Base-by-base conservation (phyloP, 2,888 invertebrate genomes). In the Drosophila lutescens region DNA sequence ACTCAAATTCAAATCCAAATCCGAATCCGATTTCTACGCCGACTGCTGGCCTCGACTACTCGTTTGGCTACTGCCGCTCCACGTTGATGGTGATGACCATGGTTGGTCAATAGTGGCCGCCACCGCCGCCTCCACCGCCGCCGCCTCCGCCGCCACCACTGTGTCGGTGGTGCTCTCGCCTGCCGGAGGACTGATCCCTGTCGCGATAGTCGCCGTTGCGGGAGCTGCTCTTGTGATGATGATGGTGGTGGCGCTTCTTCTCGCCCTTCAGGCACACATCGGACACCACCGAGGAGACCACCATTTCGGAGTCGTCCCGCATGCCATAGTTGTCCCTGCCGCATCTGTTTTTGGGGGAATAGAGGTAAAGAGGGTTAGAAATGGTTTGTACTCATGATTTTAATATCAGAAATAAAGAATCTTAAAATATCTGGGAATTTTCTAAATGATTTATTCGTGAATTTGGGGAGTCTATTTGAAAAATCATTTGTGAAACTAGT, bases 251-350 rank as follows among this genome's bases (percentile, higher is more conserved):
- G 7, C 92, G 91, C 78, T 92, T 92, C 89, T 92, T 92, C 81
- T 92, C 92, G 46, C 91, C 92, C 90, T 92, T 92, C 30, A 92
- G 80, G 60, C 92, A 92, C 44, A 93, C 94, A 87, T 96, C 96
- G 13, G 95, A 95, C 13, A 96, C 95, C 46, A 96, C 96, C 85
- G 96, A 96, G 15, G 95, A 95, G 13, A 96, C 95, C 46, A 96
- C 96, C 86, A 96, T 93, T 91, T 97, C 97, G 1, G 96, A 95
- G 49, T 95, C 96, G 87, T 96, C 96, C 41, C 95, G 94, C 77
- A 95, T 93, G 1, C 94, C 94, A 65, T 91, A 92, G 62, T 91
- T 90, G 58, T 92, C 92, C 40, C 92, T 89, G 36, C 90, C 91
- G 74, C 90, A 89, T 77, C 91, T 91, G 51, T 17, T 9, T 9